Percentiles rank a stretch among this genome's conserved stretches.
These are phyloP conservation scores for Corvus moneduloides DNA, from an alignment of 2,113 vertebrate species.

Conservation along the genomic window DNA sequence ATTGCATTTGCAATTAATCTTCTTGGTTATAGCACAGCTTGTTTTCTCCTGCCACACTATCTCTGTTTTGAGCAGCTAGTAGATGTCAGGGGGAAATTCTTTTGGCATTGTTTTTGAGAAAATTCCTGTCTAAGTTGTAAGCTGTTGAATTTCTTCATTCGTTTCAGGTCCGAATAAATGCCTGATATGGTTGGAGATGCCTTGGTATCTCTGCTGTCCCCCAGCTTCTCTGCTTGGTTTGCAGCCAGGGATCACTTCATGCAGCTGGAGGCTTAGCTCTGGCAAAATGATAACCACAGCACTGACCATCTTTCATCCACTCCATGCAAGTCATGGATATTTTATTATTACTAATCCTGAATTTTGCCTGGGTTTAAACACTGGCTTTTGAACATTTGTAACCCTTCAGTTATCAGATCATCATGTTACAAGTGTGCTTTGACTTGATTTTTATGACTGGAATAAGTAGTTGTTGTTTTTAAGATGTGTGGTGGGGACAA, in stretches of 20 bases:
- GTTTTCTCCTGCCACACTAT: not conserved
- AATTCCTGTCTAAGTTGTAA: not conserved
- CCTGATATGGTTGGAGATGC: not conserved
- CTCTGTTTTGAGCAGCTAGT: not conserved
- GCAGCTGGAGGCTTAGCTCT: not conserved
- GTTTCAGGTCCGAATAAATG: not conserved
- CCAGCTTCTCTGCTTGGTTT: not conserved
- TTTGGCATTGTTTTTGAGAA: not conserved
- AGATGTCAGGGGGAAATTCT: constrained; percentile 15
- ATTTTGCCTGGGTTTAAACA: not conserved
- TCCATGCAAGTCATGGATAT: not conserved
- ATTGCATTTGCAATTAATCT: constrained; percentile 64
- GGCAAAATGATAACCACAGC: not conserved
- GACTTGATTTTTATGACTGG: not conserved
- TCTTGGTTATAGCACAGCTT: not conserved
- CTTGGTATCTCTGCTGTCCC: not conserved
- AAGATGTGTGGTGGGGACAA: not conserved
- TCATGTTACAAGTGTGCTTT: not conserved
- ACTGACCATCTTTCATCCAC: not conserved
- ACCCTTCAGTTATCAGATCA: not conserved
- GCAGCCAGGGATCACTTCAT: not conserved
- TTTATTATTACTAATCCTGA: not conserved
- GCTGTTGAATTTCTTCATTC: not conserved
- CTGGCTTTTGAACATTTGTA: not conserved
- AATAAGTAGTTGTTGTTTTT: not conserved